A percentile compares a stretch with the other conserved stretches of the same genome.
Evolutionary conservation across 2,113 vertebrate genomes (phyloP).

Genomic region (Myrmophylax atrothorax): DNA sequence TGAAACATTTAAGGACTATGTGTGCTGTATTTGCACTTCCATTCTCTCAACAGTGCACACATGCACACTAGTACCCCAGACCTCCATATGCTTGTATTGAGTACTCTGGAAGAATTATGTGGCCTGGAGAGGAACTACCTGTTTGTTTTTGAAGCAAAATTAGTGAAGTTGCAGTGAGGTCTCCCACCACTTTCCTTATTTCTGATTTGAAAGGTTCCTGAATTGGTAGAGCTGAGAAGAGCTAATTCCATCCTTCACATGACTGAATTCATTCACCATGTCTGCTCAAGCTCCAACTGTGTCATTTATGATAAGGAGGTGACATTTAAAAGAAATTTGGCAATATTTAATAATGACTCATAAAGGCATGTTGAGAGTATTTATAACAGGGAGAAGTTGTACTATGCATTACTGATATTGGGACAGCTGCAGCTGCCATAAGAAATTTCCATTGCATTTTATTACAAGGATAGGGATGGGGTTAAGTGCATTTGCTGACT

Average conservation of each 20-base stretch:
- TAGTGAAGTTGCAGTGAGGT: neutral
- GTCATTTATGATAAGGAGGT: slow-evolving; percentile 14
- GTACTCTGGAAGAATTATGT: neutral
- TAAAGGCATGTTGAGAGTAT: neutral
- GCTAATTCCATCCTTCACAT: neutral
- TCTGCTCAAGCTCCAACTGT: neutral
- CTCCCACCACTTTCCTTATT: neutral
- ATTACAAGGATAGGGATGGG: neutral
- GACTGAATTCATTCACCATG: neutral
- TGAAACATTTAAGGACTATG: neutral
- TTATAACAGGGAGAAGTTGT: neutral
- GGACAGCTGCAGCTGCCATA: neutral
- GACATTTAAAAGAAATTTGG: neutral
- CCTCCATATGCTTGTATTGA: neutral
- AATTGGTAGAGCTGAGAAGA: slow-evolving; percentile 3
- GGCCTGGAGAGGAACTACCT: neutral
- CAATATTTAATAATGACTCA: slow-evolving; percentile 33
- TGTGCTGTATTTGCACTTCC: neutral
- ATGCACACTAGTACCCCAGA: neutral
- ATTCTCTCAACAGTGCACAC: neutral
- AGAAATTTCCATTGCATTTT: neutral
- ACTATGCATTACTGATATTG: neutral
- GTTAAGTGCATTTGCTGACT: neutral
- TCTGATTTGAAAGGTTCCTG: neutral
- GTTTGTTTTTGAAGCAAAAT: neutral